Evolutionary conservation across 2,888 invertebrate genomes (phyloP).

Genomic region (Nephrocerus scutellatus): DNA sequence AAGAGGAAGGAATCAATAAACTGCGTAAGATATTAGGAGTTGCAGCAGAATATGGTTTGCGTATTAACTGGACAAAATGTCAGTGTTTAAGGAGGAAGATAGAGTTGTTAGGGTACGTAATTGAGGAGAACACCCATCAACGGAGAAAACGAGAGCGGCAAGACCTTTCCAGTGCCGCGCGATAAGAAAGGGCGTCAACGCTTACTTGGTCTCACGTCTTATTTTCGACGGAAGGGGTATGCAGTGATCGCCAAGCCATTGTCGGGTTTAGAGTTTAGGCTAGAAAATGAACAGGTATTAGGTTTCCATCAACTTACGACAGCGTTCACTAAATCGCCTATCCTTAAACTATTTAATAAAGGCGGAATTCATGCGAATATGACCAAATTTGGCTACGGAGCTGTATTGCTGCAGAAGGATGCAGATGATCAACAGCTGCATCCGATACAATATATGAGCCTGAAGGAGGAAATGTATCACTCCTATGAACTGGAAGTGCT

Average conservation of each 20-base stretch:
- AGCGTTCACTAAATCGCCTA: conserved; percentile 7
- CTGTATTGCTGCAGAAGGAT: conserved; percentile 15
- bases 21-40: conserved; percentile 6
- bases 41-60: conserved; percentile 14
- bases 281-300: conserved; percentile 5
- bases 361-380: conserved; percentile 13
- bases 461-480: conserved; percentile 11
- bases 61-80: conserved; percentile 13
- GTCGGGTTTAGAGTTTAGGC: conserved; percentile 24
- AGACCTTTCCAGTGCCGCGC: conserved; percentile 1
- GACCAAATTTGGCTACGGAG: conserved; percentile 16
- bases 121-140: conserved; percentile 7
- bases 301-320: conserved; percentile 10
- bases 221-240: conserved; percentile 15
- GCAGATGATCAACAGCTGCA: conserved; percentile 3
- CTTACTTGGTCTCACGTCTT: conserved; percentile 9
- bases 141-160: conserved; percentile 4
- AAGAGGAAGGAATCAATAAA: conserved; percentile 2
- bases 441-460: conserved; percentile 10
- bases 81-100: conserved; percentile 7
- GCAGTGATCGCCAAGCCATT: conserved; percentile 31
- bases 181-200: conserved; percentile 6
- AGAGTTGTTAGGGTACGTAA: conserved; percentile 11
- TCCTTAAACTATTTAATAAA: conserved; percentile 13
- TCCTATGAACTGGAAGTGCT: conserved; percentile 25